phyloP scores from a whole-genome alignment of 2,888 invertebrate species.

The Crepidodera aurea region DNA sequence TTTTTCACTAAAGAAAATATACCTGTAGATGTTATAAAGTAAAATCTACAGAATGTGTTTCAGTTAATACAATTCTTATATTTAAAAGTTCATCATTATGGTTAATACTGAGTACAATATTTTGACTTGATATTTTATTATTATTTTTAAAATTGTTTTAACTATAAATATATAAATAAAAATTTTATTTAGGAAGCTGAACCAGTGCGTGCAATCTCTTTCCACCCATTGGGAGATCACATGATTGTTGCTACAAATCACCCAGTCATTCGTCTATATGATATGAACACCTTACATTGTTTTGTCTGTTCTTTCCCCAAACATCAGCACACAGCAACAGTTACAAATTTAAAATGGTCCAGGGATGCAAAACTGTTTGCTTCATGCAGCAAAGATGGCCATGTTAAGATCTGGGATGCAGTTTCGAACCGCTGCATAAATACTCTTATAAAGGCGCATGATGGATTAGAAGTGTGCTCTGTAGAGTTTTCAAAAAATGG shows the following conservation, averaged over 20 bases:
- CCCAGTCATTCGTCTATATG: conserved; percentile 89
- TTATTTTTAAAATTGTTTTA: too few species aligned
- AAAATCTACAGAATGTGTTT: too few species aligned
- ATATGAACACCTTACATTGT: conserved; percentile 94
- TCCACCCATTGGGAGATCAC: conserved; percentile 96
- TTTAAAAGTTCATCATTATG: too few species aligned
- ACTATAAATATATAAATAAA: background rate
- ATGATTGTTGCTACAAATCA: conserved; percentile 94
- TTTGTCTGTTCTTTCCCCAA: conserved; percentile 91
- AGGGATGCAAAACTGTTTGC: conserved; percentile 79
- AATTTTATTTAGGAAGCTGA: conserved; percentile 79
- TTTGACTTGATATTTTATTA: too few species aligned
- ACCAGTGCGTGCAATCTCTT: conserved; percentile 86
- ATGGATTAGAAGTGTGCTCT: conserved; percentile 93
- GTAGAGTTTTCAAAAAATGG: conserved; percentile 94
- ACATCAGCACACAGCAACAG: conserved; percentile 81
- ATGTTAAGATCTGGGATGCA: conserved; percentile 97
- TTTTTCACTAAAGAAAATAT: too few species aligned
- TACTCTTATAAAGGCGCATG: conserved; percentile 93
- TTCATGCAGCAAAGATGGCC: conserved; percentile 90
- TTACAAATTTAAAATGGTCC: conserved; percentile 62
- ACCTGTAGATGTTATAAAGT: too few species aligned
- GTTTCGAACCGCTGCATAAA: conserved; percentile 93
- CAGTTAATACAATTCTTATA: too few species aligned
- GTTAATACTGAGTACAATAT: too few species aligned